Evolutionary conservation across 2,888 invertebrate genomes (phyloP).

Genomic region (Cerceris ruficornis): DNA sequence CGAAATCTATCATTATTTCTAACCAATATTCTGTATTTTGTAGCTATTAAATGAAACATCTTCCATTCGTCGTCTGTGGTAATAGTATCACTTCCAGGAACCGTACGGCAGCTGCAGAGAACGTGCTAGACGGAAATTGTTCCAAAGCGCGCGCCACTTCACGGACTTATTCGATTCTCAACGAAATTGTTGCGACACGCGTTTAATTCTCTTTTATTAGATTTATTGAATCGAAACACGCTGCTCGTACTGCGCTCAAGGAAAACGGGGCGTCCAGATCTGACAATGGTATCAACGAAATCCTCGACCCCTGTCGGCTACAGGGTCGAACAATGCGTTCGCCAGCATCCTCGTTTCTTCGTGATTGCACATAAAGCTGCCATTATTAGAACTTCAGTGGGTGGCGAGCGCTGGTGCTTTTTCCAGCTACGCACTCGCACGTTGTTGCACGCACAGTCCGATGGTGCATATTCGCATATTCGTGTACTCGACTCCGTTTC

Average conservation of each 20-base stretch:
- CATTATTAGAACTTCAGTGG: constrained; percentile 77
- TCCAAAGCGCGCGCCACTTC: too few relatives aligned
- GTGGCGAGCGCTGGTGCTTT: constrained; percentile 60
- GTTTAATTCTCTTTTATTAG: constrained; percentile 34
- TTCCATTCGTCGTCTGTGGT: too few relatives aligned
- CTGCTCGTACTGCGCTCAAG: constrained; percentile 2
- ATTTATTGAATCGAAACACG: constrained; percentile 1
- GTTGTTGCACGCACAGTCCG: constrained; percentile 34
- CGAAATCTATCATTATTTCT: too few relatives aligned
- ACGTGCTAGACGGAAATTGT: too few relatives aligned
- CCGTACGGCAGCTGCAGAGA: too few relatives aligned
- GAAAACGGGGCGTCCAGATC: neutral
- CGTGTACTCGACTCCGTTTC: constrained; percentile 1
- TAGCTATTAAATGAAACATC: too few relatives aligned
- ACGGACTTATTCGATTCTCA: too few relatives aligned
- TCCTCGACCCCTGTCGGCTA: constrained; percentile 18
- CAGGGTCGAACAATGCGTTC: neutral
- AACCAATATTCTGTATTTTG: too few relatives aligned
- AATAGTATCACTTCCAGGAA: too few relatives aligned
- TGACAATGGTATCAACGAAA: constrained; percentile 1
- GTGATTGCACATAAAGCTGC: constrained; percentile 72
- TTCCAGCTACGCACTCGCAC: constrained; percentile 37
- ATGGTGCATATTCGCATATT: constrained; percentile 29
- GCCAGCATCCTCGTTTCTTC: constrained; percentile 39
- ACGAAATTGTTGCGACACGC: neutral